These are phyloP conservation scores for Misgurnus anguillicaudatus DNA, from an alignment of 2,113 vertebrate genomes.

Conservation along the genomic window DNA sequence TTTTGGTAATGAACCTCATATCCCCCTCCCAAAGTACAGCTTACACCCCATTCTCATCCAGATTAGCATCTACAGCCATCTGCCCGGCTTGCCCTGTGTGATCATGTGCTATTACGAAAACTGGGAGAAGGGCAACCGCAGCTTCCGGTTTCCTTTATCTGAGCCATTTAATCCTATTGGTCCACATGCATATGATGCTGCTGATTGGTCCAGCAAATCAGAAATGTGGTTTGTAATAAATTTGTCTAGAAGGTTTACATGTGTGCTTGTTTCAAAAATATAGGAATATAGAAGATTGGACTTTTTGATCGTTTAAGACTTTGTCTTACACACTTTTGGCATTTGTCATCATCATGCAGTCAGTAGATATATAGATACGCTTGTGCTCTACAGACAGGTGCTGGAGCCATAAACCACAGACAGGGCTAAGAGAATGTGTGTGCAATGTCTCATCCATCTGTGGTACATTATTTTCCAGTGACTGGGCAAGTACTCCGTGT, in stretches of 20 bases:
- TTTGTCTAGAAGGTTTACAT: too few species aligned
- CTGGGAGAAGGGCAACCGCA: not conserved
- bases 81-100: not conserved
- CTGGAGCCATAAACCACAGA: slow-evolving; percentile 41
- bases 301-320: not conserved
- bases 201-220: slow-evolving; percentile 16
- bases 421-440: slow-evolving; percentile 15
- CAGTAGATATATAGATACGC: slow-evolving; percentile 10
- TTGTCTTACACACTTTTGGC: not conserved
- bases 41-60: slow-evolving; percentile 9
- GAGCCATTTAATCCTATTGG: not conserved
- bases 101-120: not conserved
- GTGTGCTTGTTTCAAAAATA: not conserved
- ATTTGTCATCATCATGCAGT: not conserved
- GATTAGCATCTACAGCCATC: slow-evolving; percentile 40
- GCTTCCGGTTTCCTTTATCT: not conserved
- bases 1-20: not conserved
- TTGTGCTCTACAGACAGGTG: slow-evolving; percentile 42
- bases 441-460: slow-evolving; percentile 17
- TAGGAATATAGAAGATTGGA: not conserved
- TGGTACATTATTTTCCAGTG: not conserved
- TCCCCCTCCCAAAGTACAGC: not conserved
- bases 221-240: not conserved
- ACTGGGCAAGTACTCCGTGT: slow-evolving; percentile 6
- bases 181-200: slow-evolving; percentile 5